Evolutionary conservation across 2,797 vertebrate species (phyloP), one percentile per base, ranked within the genome.

Genomic region (Naso thynnoides): DNA sequence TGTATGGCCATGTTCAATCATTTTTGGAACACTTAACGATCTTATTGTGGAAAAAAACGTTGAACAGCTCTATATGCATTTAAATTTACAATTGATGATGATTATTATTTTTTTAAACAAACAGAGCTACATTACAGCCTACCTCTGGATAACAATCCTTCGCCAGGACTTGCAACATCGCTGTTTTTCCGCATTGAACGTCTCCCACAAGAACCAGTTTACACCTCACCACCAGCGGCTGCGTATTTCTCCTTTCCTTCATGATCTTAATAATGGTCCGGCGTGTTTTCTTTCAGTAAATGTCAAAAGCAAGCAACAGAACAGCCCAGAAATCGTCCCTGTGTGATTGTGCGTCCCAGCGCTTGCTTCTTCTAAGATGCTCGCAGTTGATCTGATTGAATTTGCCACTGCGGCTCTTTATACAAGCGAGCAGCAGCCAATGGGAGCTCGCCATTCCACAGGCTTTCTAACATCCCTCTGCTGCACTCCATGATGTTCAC

Each of bases 131-230:
- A 54, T 52, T 36, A 6, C 1, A 49, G 2, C 75, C 41, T 94
- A 98, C 97, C 97, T 99, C 97, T 2, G 97, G 97, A 62, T 99
- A 99, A 83, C 97, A 98, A 79, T 99, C 97, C 90, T 98, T 99
- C 0, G 97, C 97, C 88, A 99, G 86, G 84, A 98, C 97, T 90
- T 98, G 97, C 91, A 98, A 93, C 97, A 98, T 98, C 56, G 97
- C 97, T 33, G 97, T 99, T 94, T 99, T 99, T 88, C 97, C 97
- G 87, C 97, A 98, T 92, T 99, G 97, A 84, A 98, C 97, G 56
- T 98, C 97, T 60, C 97, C 97, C 49, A 99, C 97, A 72, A 99
- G 93, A 26, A 99, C 97, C 82, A 99, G 93, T 88, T 99, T 99
- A 87, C 97, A 99, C 38, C 97, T 94, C 87, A 96, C 96, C 83